A percentile compares a stretch with the other conserved stretches of the same genome.
These are phyloP conservation scores for Sebastes hubbsi DNA, from an alignment of 2,797 vertebrate species.

Conservation along the genomic window DNA sequence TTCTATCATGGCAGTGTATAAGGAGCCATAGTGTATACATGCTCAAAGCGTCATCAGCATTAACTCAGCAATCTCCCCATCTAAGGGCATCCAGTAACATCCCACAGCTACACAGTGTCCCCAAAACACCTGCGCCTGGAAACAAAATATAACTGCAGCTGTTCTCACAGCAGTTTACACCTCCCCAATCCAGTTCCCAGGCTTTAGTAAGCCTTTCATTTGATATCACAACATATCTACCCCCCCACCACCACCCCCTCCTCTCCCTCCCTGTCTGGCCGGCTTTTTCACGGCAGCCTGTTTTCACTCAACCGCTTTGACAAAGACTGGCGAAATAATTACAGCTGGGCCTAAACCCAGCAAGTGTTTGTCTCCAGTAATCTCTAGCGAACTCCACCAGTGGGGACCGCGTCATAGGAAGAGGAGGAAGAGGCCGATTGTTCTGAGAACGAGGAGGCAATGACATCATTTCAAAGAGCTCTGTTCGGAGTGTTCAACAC, in stretches of 20 bases:
- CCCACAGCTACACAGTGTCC: conserved; percentile 2
- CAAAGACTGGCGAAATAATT: conserved; percentile 83
- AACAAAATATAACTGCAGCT: conserved; percentile 51
- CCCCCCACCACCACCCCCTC: background rate
- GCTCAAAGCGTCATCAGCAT: background rate
- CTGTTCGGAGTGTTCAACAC: conserved; percentile 58
- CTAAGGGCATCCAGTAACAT: background rate
- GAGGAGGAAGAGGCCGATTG: conserved; percentile 83
- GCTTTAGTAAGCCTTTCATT: conserved; percentile 72
- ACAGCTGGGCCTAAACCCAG: conserved; percentile 68
- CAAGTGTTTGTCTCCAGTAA: conserved; percentile 73
- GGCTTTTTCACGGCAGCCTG: conserved; percentile 68
- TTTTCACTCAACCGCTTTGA: conserved; percentile 78
- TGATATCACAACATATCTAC: conserved; percentile 78
- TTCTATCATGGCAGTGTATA: background rate
- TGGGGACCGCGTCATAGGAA: conserved; percentile 79
- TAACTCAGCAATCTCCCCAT: background rate
- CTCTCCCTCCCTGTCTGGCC: conserved; percentile 56
- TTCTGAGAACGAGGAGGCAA: conserved; percentile 77
- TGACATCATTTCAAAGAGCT: conserved; percentile 82
- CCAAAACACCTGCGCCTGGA: conserved; percentile 63
- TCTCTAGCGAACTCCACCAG: conserved; percentile 62
- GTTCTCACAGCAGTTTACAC: conserved; percentile 61
- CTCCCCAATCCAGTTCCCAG: conserved; percentile 75
- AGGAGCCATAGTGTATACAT: background rate